Evolutionary conservation across 1,140 invertebrate species (phyloP), one percentile per base, ranked within the genome.

Genomic region (Drosophila sp.): DNA sequence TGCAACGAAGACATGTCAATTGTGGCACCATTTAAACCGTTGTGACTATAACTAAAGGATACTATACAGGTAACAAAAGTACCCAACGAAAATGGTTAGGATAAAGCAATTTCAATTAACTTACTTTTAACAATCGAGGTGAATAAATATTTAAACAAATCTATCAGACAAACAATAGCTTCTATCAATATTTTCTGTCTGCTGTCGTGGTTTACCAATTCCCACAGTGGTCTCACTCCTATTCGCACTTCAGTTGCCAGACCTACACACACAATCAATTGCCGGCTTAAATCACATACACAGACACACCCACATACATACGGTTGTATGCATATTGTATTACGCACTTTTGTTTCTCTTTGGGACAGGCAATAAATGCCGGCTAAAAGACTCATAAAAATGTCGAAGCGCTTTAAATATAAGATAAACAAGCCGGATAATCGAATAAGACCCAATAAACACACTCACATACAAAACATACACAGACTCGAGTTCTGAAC

Each of bases 351-450:
- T 21, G 41, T 21, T 48, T 48, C 45, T 27, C 9, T 48, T 48
- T 48, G 45, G 11, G 13, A 16, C 7, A 41, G 36, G 32, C 14
- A 58, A 77, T 64, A 77, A 76, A 76, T 64, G 76, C 77, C 77
- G 77, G 76, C 76, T 66, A 65, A 65, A 78, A 51, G 67, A 50
- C 59, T 41, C 56, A 70, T 70, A 80, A 74, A 79, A 72, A 74
- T 11, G 13, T 40, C 56, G 14, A 67, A 59, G 53, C 58, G 45
- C 62, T 74, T 75, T 41, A 79, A 75, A 79, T 75, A 45, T 63
- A 79, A 80, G 64, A 80, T 79, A 80, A 80, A 80, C 72, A 79
- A 79, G 79, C 78, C 77, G 78, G 77, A 46, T 59, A 79, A 75
- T 36, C 34, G 34, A 11, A 36, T 36, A 36, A 11, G 11, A 79